phyloP scores from a whole-genome alignment of 2,888 invertebrate genomes.

The Nebria brevicollis region DNA sequence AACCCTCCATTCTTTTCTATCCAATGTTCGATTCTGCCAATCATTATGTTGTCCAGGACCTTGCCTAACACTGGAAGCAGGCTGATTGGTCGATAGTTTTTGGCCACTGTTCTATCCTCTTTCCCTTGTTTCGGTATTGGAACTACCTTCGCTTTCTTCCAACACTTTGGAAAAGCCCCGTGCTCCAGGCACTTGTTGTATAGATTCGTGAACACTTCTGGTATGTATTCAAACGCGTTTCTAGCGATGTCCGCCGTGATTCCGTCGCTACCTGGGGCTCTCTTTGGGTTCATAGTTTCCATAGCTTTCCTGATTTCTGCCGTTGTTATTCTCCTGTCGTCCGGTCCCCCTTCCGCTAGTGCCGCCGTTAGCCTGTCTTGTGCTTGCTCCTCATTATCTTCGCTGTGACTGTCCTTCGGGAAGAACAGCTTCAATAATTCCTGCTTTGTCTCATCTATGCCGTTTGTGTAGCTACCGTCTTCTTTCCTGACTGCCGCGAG shows the following conservation, averaged over 20 bases:
- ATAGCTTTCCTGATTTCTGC: constrained; percentile 29
- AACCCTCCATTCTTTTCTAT: neutral
- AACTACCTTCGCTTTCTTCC: constrained; percentile 50
- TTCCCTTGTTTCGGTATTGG: constrained; percentile 52
- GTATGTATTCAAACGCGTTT: constrained; percentile 10
- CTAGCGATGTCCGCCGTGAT: constrained; percentile 33
- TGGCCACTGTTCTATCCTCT: constrained; percentile 29
- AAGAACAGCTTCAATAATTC: constrained; percentile 23
- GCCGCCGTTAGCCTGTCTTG: neutral
- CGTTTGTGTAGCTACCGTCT: constrained; percentile 13
- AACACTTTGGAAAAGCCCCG: constrained; percentile 40
- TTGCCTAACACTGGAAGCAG: constrained; percentile 39
- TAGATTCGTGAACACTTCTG: constrained; percentile 10
- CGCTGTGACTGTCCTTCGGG: constrained; percentile 13
- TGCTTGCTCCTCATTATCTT: neutral
- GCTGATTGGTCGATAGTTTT: constrained; percentile 45
- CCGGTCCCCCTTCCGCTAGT: neutral
- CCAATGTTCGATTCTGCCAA: constrained; percentile 16
- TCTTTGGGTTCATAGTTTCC: constrained; percentile 8
- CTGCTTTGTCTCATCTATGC: constrained; percentile 21
- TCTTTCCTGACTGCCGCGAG: neutral
- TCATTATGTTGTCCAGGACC: constrained; percentile 19
- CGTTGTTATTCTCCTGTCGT: neutral
- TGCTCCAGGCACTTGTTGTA: constrained; percentile 25
- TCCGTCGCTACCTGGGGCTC: constrained; percentile 35